phyloP scores from a whole-genome alignment of 2,113 vertebrate genomes.

The Istiophorus platypterus region DNA sequence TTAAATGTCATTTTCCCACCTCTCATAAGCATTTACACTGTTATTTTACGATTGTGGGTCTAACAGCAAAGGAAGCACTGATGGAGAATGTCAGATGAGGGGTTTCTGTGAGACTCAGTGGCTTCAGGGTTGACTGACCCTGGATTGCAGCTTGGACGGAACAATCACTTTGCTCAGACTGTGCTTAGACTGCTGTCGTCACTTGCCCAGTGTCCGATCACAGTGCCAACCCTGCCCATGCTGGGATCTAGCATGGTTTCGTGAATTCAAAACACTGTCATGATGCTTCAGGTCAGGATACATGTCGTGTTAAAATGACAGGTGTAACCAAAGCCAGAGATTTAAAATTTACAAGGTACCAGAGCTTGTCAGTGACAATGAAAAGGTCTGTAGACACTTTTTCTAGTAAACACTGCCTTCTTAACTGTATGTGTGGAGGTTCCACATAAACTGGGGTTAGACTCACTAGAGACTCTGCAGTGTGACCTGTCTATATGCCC shows the following conservation, averaged over 20 bases:
- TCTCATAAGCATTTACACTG: too few relatives aligned
- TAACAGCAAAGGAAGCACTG: too few relatives aligned
- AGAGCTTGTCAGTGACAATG: conserved; percentile 18
- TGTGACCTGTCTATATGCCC: conserved; percentile 8
- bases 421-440: background rate
- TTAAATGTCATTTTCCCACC: too few relatives aligned
- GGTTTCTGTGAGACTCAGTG: background rate
- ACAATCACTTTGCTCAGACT: background rate
- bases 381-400: background rate
- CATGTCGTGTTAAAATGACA: background rate
- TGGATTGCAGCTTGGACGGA: background rate
- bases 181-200: background rate
- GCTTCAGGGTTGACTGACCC: background rate
- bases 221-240: background rate
- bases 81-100: background rate
- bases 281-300: too few relatives aligned
- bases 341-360: background rate
- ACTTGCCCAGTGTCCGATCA: background rate
- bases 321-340: conserved; percentile 12
- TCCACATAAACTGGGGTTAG: conserved; percentile 7
- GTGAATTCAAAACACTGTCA: background rate
- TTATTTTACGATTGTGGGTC: too few relatives aligned
- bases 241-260: background rate
- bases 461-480: background rate
- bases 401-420: conserved; percentile 9